These are phyloP conservation scores for Leptura quadrifasciata DNA, from an alignment of 2,888 invertebrate species.

Conservation along the genomic window DNA sequence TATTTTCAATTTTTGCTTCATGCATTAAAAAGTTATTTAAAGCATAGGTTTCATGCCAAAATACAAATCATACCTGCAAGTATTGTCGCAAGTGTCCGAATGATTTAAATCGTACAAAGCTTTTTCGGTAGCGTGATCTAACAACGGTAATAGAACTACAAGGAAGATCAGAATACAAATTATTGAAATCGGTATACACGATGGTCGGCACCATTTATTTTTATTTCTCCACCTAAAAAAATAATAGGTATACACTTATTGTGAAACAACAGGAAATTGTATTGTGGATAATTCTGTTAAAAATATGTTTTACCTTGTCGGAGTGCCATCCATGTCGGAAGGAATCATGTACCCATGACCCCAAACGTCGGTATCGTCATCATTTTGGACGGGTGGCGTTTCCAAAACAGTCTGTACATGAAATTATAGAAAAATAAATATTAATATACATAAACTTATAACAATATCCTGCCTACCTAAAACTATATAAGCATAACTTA, in stretches of 20 bases:
- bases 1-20: too few relatives aligned
- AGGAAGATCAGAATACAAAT: slow-evolving; percentile 87
- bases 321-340: slow-evolving; percentile 79
- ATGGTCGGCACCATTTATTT: slow-evolving; percentile 85
- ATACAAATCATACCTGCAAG: slow-evolving; percentile 77
- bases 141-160: slow-evolving; percentile 84
- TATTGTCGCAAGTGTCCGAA: slow-evolving; percentile 75
- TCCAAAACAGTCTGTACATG: slow-evolving; percentile 81
- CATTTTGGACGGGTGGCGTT: slow-evolving; percentile 78
- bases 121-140: slow-evolving; percentile 82
- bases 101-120: slow-evolving; percentile 65
- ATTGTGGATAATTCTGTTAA: too few relatives aligned
- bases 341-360: slow-evolving; percentile 84
- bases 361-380: slow-evolving; percentile 86
- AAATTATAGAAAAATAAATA: slow-evolving; percentile 13
- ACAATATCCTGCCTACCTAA: neutral
- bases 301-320: slow-evolving; percentile 75
- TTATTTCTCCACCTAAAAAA: slow-evolving; percentile 75
- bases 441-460: neutral
- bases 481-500: too few relatives aligned
- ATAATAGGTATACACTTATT: too few relatives aligned
- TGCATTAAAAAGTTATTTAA: too few relatives aligned
- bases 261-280: too few relatives aligned
- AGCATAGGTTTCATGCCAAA: neutral
- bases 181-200: slow-evolving; percentile 89